A percentile compares a stretch with the other conserved stretches of the same genome.
phyloP scores from a whole-genome alignment of 2,888 invertebrate genomes.

The Hedya salicella region DNA sequence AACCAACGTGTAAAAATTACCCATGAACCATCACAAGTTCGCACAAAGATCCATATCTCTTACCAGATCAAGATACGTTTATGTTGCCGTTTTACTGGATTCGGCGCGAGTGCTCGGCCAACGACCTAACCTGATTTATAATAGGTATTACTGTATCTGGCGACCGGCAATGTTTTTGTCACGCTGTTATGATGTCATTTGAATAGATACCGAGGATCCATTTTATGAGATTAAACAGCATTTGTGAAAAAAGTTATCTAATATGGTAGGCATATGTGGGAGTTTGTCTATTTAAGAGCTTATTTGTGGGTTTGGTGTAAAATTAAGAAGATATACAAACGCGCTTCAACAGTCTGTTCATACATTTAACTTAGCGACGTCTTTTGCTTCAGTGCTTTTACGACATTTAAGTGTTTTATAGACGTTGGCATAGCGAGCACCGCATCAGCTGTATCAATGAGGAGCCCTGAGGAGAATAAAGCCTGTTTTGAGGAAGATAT shows the following conservation, averaged over 20 bases:
- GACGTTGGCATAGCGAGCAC: too few species aligned
- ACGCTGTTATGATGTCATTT: slow-evolving; percentile 25
- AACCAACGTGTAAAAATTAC: background rate
- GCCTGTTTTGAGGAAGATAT: too few species aligned
- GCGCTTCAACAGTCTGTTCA: too few species aligned
- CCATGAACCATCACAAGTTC: background rate
- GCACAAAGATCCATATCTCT: slow-evolving; percentile 20
- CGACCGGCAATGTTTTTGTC: slow-evolving; percentile 22
- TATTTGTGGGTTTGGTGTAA: slow-evolving; percentile 2
- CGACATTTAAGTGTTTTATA: too few species aligned
- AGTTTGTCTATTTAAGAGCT: slow-evolving; percentile 2
- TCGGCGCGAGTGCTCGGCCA: slow-evolving; percentile 17
- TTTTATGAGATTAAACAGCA: slow-evolving; percentile 1
- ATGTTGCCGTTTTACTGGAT: slow-evolving; percentile 32
- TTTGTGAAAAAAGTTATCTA: slow-evolving; percentile 3
- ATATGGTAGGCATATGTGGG: slow-evolving; percentile 8
- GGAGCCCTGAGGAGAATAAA: too few species aligned
- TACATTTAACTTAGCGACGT: too few species aligned
- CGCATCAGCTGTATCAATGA: too few species aligned
- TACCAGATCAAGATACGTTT: slow-evolving; percentile 21
- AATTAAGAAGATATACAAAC: background rate
- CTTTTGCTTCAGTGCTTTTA: too few species aligned
- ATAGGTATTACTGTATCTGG: slow-evolving; percentile 35
- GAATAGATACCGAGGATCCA: slow-evolving; percentile 13
- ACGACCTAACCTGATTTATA: slow-evolving; percentile 37